Percentiles rank a stretch among this genome's conserved stretches.
Evolutionary conservation across 2,797 vertebrate species (phyloP).

Genomic region (Yasuhikotakia modesta): DNA sequence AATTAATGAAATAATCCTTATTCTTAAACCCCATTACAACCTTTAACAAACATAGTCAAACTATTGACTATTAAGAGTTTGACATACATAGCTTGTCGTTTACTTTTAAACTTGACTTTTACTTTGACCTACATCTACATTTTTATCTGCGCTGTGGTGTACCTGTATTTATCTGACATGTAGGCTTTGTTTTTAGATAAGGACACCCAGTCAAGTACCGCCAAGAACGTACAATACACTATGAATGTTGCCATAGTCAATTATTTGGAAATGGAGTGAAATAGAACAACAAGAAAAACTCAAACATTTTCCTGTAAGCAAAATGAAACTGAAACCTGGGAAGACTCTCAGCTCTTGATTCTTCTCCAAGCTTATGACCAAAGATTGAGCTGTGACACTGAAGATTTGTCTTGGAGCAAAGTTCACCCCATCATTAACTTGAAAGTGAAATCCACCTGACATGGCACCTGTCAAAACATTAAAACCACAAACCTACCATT

Average conservation of each 20-base stretch:
- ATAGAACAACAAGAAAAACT: background rate
- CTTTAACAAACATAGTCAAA: too few relatives aligned
- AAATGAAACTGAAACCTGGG: constrained; percentile 76
- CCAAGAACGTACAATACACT: background rate
- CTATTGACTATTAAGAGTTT: too few relatives aligned
- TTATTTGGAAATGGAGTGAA: too few relatives aligned
- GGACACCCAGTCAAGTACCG: too few relatives aligned
- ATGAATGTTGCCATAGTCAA: background rate
- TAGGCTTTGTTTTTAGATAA: background rate
- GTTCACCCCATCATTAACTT: constrained; percentile 90
- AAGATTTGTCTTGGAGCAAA: constrained; percentile 86
- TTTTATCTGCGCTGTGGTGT: background rate
- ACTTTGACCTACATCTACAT: too few relatives aligned
- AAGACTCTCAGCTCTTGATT: constrained; percentile 83
- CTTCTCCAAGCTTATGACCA: constrained; percentile 80
- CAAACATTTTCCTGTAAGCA: background rate
- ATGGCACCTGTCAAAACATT: constrained; percentile 70
- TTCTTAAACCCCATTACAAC: too few relatives aligned
- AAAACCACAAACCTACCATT: background rate
- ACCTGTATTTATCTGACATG: background rate
- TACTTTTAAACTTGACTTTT: too few relatives aligned
- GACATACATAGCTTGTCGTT: too few relatives aligned
- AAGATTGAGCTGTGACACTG: constrained; percentile 77
- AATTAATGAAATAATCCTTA: too few relatives aligned
- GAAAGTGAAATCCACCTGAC: constrained; percentile 89